phyloP scores from a whole-genome alignment of 2,797 vertebrate species.

The Myotis vivesi region DNA sequence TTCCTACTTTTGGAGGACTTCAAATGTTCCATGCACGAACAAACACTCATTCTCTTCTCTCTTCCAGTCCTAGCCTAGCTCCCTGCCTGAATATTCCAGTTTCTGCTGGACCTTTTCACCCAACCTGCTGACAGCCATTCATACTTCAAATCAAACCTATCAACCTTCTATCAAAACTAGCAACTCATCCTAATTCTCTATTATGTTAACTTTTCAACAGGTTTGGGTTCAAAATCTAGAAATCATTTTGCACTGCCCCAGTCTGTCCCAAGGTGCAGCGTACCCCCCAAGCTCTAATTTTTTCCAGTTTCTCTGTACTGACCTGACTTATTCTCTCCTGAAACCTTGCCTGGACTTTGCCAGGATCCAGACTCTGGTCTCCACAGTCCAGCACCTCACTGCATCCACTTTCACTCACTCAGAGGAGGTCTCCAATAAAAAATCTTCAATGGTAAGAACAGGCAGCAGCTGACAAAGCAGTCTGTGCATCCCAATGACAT shows the following conservation, averaged over 20 bases:
- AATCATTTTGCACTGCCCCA: not conserved
- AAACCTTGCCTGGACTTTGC: not conserved
- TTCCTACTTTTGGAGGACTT: not conserved
- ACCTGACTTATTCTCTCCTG: not conserved
- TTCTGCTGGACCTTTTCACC: not conserved
- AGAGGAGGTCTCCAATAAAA: not conserved
- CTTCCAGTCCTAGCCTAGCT: not conserved
- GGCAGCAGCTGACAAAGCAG: not conserved
- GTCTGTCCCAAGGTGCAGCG: rapidly evolving
- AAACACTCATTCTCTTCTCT: not conserved
- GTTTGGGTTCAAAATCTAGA: not conserved
- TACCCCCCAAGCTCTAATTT: not conserved
- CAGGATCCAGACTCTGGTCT: not conserved
- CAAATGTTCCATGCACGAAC: not conserved
- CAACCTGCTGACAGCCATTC: not conserved
- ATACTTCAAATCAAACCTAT: not conserved
- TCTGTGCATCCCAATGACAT: not conserved
- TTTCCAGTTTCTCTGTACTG: not conserved
- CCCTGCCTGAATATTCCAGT: not conserved
- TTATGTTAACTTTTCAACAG: not conserved
- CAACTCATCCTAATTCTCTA: not conserved
- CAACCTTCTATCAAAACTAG: not conserved
- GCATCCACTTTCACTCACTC: not conserved
- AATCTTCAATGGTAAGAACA: not conserved
- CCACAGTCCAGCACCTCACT: not conserved